These are phyloP conservation scores for Mizuhopecten yessoensis DNA, from an alignment of 1,140 invertebrate genomes.

Conservation along the genomic window DNA sequence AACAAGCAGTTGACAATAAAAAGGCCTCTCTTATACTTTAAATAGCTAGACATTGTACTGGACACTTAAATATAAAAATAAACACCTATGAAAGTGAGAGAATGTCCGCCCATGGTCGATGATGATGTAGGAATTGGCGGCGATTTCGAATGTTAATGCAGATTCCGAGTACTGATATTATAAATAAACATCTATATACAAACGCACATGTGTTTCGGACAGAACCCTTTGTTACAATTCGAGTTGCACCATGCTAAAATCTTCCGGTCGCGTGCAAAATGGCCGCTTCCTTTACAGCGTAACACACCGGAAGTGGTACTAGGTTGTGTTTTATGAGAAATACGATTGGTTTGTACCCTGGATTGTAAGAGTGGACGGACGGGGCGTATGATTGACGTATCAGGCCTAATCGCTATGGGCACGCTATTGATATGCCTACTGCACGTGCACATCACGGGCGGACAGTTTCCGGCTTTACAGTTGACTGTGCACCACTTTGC, in stretches of 20 bases:
- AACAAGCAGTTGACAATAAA: no score
- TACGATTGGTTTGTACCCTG: background rate
- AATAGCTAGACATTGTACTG: no score
- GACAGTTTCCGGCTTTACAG: slow-evolving; percentile 59
- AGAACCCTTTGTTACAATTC: slow-evolving; percentile 60
- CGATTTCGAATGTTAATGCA: no score
- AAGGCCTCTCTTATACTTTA: no score
- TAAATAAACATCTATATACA: slow-evolving; percentile 42
- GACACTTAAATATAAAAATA: no score
- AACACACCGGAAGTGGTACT: background rate
- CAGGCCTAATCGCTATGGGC: background rate
- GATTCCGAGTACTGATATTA: background rate
- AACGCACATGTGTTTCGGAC: slow-evolving; percentile 55
- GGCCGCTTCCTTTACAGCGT: slow-evolving; percentile 48
- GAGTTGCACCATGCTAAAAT: slow-evolving; percentile 53
- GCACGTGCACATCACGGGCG: slow-evolving; percentile 54
- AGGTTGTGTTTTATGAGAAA: background rate
- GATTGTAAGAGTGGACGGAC: background rate
- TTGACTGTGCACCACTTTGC: slow-evolving; percentile 56
- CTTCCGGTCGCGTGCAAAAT: slow-evolving; percentile 39
- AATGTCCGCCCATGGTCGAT: no score
- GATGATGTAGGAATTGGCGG: no score
- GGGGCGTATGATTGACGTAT: background rate
- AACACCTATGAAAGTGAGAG: no score
- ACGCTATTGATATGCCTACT: background rate